phyloP scores from a whole-genome alignment of 2,888 invertebrate genomes.

The Pseudanteris insignis region DNA sequence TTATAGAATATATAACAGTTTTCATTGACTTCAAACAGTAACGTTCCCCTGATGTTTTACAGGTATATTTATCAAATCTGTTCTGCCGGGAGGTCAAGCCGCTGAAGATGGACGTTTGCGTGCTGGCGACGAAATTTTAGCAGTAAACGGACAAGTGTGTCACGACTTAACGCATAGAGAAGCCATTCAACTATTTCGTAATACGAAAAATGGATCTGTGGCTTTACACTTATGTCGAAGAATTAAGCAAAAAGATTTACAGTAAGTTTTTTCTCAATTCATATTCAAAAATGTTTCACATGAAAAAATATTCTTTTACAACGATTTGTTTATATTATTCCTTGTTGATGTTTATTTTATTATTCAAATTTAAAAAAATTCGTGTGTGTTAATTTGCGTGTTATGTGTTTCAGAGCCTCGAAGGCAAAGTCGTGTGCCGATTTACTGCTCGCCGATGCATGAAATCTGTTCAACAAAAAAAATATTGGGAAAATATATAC shows the following conservation, averaged over 20 bases:
- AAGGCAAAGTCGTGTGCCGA: slow-evolving; percentile 81
- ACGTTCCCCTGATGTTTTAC: too few relatives aligned
- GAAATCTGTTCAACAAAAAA: slow-evolving; percentile 50
- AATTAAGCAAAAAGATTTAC: slow-evolving; percentile 64
- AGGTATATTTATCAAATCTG: slow-evolving; percentile 86
- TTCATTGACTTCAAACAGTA: neutral
- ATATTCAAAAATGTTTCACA: too few relatives aligned
- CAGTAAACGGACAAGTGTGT: slow-evolving; percentile 82
- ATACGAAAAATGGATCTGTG: slow-evolving; percentile 79
- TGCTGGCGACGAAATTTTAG: slow-evolving; percentile 85
- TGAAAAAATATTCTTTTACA: too few relatives aligned
- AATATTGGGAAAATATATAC: slow-evolving; percentile 25
- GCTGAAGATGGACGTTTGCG: slow-evolving; percentile 83
- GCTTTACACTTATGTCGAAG: slow-evolving; percentile 79
- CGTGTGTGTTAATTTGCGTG: neutral
- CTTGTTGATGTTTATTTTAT: too few relatives aligned
- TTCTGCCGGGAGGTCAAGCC: slow-evolving; percentile 83
- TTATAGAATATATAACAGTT: neutral
- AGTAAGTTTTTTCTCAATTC: too few relatives aligned
- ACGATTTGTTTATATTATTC: too few relatives aligned
- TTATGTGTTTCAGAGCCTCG: slow-evolving; percentile 68
- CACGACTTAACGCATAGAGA: slow-evolving; percentile 83
- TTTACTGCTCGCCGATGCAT: slow-evolving; percentile 73
- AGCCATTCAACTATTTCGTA: slow-evolving; percentile 82
- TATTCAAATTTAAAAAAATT: too few relatives aligned